Base-by-base conservation (phyloP, 2,888 invertebrate species). In the Pandemis cinnamomeana region DNA sequence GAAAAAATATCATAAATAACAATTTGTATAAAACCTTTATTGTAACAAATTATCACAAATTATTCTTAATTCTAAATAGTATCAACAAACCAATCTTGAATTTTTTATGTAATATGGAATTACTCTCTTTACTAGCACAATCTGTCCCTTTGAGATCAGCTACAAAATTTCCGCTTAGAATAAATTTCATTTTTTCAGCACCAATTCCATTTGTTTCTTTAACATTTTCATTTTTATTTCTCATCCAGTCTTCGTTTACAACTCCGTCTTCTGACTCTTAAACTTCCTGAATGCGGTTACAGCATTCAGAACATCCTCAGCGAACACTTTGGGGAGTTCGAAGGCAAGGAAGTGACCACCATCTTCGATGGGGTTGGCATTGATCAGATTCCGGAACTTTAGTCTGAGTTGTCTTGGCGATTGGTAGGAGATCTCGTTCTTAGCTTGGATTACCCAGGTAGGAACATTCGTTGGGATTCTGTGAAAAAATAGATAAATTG, bases 291-390 rank as follows among this genome's bases (percentile, higher is more conserved):
- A 76, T 20, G 74, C 72, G 0, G 58, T 66, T 2, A 75, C 67
- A 11, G 91, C 91, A 66, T 83, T 88, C 78, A 90, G 89, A 0
- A 98, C 88, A 81, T 98, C 97, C 2, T 95, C 91, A 7, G 96
- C 95, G 7, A 98, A 87, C 0, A 96, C 80, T 73, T 95, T 83
- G 0, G 98, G 98, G 72, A 96, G 92, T 86, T 98, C 97, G 62
- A 98, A 94, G 0, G 98, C 97, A 0, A 96, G 95, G 92, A 98
- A 98, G 86, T 98, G 98, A 0, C 98, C 98, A 1, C 97, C 97
- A n/a, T 95, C 90, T 0, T 94, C 88, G 71, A 96, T 86, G 67
- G 96, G 95, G 0, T 95, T 96, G 77, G 95, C 94, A 69, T 96
- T 96, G 7, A 97, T 89, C 1, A 98, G 81, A 83, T 97, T 97